phyloP scores from a whole-genome alignment of 2,888 invertebrate species.

The Polylopha cassiicola region DNA sequence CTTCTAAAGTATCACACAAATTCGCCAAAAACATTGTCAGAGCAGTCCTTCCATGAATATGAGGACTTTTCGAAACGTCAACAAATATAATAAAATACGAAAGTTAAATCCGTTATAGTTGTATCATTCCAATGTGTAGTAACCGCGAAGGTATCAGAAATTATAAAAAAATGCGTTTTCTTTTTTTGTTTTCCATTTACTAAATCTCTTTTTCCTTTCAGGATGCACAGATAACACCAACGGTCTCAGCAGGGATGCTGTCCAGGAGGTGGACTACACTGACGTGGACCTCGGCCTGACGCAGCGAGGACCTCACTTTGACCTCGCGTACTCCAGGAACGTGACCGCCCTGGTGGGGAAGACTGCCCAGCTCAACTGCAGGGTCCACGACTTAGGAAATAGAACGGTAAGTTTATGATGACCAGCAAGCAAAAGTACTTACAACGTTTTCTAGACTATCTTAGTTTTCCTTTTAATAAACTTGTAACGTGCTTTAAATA shows the following conservation, averaged over 20 bases:
- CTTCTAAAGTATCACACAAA: too few species aligned
- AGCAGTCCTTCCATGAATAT: too few species aligned
- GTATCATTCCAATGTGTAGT: too few species aligned
- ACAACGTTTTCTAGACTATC: too few species aligned
- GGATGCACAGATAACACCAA: conserved; percentile 68
- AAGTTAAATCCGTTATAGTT: too few species aligned
- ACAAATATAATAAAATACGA: too few species aligned
- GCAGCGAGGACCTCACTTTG: conserved; percentile 83
- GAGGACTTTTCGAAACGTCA: too few species aligned
- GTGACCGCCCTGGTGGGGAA: conserved; percentile 88
- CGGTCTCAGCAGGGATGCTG: conserved; percentile 51
- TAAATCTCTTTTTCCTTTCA: conserved; percentile 28
- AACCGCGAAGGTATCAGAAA: too few species aligned
- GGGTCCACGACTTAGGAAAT: conserved; percentile 86
- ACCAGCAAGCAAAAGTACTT: background rate
- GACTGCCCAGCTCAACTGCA: conserved; percentile 85
- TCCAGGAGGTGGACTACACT: conserved; percentile 61
- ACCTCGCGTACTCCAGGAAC: conserved; percentile 83
- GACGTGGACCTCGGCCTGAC: conserved; percentile 63
- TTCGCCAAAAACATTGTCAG: too few species aligned
- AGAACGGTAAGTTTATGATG: conserved; percentile 79
- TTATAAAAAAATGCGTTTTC: too few species aligned
- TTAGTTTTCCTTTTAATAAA: too few species aligned
- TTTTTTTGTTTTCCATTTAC: conserved; percentile 3
- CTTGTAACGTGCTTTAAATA: too few species aligned